Base-by-base conservation (phyloP, 2,888 invertebrate genomes). In the Sussaba pulchella region DNA sequence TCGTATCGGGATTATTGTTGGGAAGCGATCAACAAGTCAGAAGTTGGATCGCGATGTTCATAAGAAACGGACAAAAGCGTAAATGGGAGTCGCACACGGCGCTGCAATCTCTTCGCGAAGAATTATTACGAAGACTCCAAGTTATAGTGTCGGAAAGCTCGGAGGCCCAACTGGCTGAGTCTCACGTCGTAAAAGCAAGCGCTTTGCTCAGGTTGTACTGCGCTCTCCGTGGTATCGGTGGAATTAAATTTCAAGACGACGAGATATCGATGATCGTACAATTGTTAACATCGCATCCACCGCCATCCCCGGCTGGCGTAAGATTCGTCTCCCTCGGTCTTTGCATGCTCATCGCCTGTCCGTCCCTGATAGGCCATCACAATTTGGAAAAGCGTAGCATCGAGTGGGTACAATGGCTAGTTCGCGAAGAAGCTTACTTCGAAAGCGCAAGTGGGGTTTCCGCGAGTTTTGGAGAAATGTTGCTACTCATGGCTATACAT, bases 331-430 rank as follows among this genome's bases (percentile, higher is more conserved):
- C 98, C 0, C 94, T 99, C 43, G 98, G 98, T 19, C 94, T 99
- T 1, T 98, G 98, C 89, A 98, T 98, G 96, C 94, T 99, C 0
- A 96, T 99, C 54, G 98, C 98, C 0, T 98, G 98, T 90, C 98
- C 99, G 0, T 97, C 97, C 1, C 93, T 99, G 19, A 96, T 96
- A 87, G 94, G 95, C 85, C 93, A 92, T 91, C 93, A 91, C 63
- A 88, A 90, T 83, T 95, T 97, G 88, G 99, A 99, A 92, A 95
- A 96, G 82, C 95, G 95, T 88, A 96, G 97, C 14, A 96, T 98
- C 74, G 97, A 98, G 90, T 99, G 98, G 98, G 96, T 98, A 12
- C 97, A 97, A 86, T 98, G 98, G 98, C 94, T 99, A 0, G 97
- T 98, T 0, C 95, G 96, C 85, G 98, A 98, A 91, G 98, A 98